These are phyloP conservation scores for Akabosia matsudoensis DNA, from an alignment of 1,140 invertebrate species.

Conservation along the genomic window DNA sequence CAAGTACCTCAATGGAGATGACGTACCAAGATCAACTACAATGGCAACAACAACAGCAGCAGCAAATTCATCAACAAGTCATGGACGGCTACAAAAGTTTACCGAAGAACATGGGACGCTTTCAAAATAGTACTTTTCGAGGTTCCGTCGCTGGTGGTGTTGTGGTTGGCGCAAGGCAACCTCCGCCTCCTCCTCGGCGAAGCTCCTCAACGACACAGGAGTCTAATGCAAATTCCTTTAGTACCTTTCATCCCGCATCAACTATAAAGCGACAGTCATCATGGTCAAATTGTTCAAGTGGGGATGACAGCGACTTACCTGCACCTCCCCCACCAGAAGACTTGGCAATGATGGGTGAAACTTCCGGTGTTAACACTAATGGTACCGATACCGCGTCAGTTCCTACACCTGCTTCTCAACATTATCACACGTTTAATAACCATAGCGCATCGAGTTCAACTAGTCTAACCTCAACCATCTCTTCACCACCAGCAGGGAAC, in stretches of 20 bases:
- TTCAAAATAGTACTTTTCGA: constrained; percentile 19
- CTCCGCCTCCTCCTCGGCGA: constrained; percentile 11
- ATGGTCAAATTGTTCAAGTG: neutral
- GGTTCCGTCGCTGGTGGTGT: neutral
- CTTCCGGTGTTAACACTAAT: neutral
- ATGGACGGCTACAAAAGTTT: constrained; percentile 46
- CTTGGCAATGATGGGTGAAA: neutral
- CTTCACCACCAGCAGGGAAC: constrained; percentile 28
- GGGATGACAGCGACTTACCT: constrained; percentile 4
- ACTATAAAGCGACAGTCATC: neutral
- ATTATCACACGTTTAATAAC: neutral
- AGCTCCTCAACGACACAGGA: constrained; percentile 5
- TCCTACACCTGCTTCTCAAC: constrained; percentile 5
- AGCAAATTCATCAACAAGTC: neutral
- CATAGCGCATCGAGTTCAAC: constrained; percentile 33
- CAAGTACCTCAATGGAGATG: neutral
- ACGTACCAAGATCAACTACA: neutral
- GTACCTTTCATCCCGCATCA: constrained; percentile 11
- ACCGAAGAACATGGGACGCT: constrained; percentile 42
- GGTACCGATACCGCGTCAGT: neutral
- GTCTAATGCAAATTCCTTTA: neutral
- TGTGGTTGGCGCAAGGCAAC: neutral
- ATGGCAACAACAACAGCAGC: constrained; percentile 11
- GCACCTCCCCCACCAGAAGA: constrained; percentile 9
- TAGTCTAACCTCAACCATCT: constrained; percentile 44